Evolutionary conservation across 2,797 vertebrate species (phyloP), one percentile per base, ranked within the genome.

Genomic region (Etheostoma perlongum): DNA sequence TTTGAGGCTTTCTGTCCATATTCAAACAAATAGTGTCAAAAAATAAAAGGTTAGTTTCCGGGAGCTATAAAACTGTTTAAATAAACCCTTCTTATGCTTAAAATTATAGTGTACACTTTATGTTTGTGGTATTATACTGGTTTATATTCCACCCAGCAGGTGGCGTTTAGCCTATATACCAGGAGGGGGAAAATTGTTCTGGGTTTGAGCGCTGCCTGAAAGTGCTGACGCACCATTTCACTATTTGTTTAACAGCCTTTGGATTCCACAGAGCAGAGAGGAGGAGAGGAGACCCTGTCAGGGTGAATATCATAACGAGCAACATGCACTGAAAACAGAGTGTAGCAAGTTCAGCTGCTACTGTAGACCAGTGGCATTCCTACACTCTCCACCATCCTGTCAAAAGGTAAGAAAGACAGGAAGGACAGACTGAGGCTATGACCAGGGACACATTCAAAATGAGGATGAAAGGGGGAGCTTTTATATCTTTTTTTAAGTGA

Each of bases 211-310:
- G 51, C 47, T 71, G 84, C 72, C 67, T 89, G 86, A 93, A 95
- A 94, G 88, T 94, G 94, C 94, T 94, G 94, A 96, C 86, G 49
- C n/a, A 62, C 77, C 87, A 80, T 86, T 94, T 93, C 83, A 76
- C 81, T 91, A 89, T 94, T 94, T 94, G 90, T 91, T 94, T 91
- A 93, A 93, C 90, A 92, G 88, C 82, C 88, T 84, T 84, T 89
- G 90, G 86, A 96, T 94, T 94, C 92, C 93, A 93, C 78, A 92
- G 88, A 91, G 85, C 81, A 81, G 80, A 93, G 84, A 68, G 86
- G 85, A 89, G 85, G 74, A 86, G 73, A 88, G 48, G 80, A 85
- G 74, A 89, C 76, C 79, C 84, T 63, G 86, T 87, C 81, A 80
- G 86, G 76, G 77, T 73, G 72, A 87, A 76, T 85, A 86, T 91